Evolutionary conservation across 2,888 invertebrate species (phyloP).

Genomic region (Eupithecia tripunctaria): DNA sequence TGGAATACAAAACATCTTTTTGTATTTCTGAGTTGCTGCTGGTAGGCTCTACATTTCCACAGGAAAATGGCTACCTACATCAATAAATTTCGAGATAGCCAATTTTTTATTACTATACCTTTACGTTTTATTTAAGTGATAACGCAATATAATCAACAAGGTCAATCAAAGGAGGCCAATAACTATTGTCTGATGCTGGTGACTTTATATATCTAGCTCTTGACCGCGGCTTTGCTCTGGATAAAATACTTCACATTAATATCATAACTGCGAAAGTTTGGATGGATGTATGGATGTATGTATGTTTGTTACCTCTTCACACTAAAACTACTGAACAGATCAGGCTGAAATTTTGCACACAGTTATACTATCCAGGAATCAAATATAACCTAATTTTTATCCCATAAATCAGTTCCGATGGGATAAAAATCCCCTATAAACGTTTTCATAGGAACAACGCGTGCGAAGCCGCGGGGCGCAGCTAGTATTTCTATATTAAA

Average conservation of each 20-base stretch:
- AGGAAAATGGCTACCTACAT: slow-evolving; percentile 3
- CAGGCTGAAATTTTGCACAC: too few relatives aligned
- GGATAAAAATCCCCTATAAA: too few relatives aligned
- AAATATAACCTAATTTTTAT: too few relatives aligned
- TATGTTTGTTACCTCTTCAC: too few relatives aligned
- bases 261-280: too few relatives aligned
- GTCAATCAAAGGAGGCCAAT: neutral
- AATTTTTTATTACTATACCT: neutral
- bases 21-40: slow-evolving; percentile 15
- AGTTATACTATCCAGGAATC: too few relatives aligned
- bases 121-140: slow-evolving; percentile 1
- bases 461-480: too few relatives aligned
- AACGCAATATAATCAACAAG: neutral
- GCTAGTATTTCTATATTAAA: too few relatives aligned
- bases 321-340: too few relatives aligned
- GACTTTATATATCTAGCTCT: neutral
- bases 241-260: neutral
- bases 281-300: too few relatives aligned
- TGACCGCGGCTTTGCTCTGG: neutral
- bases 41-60: slow-evolving; percentile 17
- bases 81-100: neutral
- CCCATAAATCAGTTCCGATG: too few relatives aligned
- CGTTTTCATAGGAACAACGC: too few relatives aligned
- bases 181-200: neutral
- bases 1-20: slow-evolving; percentile 26